Base-by-base conservation (phyloP, 2,113 vertebrate genomes). In the Megaleporinus macrocephalus region DNA sequence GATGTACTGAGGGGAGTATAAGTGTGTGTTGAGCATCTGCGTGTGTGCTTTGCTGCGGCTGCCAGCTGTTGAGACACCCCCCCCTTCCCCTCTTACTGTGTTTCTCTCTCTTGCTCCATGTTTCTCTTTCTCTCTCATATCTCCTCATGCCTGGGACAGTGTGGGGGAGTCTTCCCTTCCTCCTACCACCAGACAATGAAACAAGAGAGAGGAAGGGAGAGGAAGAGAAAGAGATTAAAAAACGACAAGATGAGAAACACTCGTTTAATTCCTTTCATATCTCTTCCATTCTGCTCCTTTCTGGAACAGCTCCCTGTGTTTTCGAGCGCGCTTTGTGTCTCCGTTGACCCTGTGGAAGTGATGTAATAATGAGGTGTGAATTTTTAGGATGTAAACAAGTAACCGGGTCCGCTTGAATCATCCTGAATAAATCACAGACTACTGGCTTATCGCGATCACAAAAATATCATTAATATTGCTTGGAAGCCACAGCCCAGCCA, bases 151-250 rank as follows among this genome's bases (percentile, higher is more conserved):
- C 95, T 94, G 94, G 94, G 93, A 93, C 90, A 92, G 86, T 88
- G 85, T 85, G 90, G 91, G 90, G 93, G 93, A 94, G 92, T 92
- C 82, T 68, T 86, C 86, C 85, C 33, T 89, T 91, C 92, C 92
- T 91, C 91, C 91, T 94, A 94, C 95, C 91, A 91, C 91, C 93
- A 95, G 94, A 94, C 90, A 88, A 89, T 91, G 91, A 93, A 93
- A 83, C 47, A 72, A 73, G 71, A 59, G 80, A 76, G 62, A 78
- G 80, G 62, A 83, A 82, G 77, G 81, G 80, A 73, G 86, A 69
- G 78, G 70, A 79, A 72, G 78, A 47, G 77, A 55, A 22, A 73
- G 26, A 77, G 78, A 86, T 86, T 86, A 65, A 70, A 59, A 83
- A 78, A 83, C 20, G 74, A 81, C 78, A 81, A 74, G 85, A 83